These are phyloP conservation scores for Macrotrachela quadricornifera DNA, from an alignment of 1,140 invertebrate genomes.

Conservation along the genomic window DNA sequence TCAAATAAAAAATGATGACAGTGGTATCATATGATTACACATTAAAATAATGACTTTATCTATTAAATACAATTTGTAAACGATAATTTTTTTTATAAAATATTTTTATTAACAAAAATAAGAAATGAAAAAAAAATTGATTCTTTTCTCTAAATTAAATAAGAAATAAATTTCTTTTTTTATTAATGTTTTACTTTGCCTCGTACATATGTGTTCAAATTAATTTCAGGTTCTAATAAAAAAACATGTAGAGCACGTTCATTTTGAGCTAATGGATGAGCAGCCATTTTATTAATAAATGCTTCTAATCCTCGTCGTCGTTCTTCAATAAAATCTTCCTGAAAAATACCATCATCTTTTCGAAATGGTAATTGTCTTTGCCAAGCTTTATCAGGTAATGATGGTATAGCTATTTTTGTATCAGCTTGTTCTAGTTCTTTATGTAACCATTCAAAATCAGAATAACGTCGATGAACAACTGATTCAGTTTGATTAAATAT, in stretches of 20 bases:
- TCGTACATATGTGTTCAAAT: constrained; percentile 72
- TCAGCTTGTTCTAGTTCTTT: constrained; percentile 96
- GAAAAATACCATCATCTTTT: constrained; percentile 94
- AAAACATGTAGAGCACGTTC: constrained; percentile 99
- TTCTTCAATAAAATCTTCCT: constrained; percentile 98
- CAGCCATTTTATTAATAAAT: constrained; percentile 97
- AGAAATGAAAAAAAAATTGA: too few species aligned
- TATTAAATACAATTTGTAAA: too few species aligned
- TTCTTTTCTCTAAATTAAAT: too few species aligned
- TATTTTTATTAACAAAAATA: too few species aligned
- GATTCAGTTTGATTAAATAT: constrained; percentile 99
- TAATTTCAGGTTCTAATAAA: constrained; percentile 81
- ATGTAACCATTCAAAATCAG: constrained; percentile 98
- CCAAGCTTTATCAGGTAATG: constrained; percentile 88
- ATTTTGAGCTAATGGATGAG: constrained; percentile 97
- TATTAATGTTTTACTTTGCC: constrained; percentile 62
- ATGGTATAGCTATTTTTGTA: constrained; percentile 96
- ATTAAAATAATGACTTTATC: too few species aligned
- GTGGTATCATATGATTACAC: too few species aligned
- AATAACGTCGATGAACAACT: constrained; percentile 81
- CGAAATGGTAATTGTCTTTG: constrained; percentile 92
- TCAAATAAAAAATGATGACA: too few species aligned
- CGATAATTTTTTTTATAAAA: too few species aligned
- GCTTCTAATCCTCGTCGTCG: constrained; percentile 85
- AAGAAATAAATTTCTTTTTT: too few species aligned